A percentile compares a stretch with the other conserved stretches of the same genome.
phyloP scores from a whole-genome alignment of 2,888 invertebrate species.

The Hedya salicella region DNA sequence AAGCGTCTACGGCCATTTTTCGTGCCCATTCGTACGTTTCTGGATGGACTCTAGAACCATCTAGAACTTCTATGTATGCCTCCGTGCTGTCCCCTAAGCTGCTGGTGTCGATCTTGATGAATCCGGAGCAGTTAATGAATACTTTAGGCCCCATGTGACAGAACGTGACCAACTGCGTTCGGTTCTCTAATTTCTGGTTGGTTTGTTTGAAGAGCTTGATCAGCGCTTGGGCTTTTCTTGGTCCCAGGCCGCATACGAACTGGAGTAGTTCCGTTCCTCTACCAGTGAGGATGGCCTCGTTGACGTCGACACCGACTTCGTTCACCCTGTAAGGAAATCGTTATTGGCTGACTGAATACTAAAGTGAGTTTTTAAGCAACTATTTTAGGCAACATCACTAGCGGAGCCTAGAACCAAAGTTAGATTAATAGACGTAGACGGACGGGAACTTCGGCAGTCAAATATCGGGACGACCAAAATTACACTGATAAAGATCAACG shows the following conservation, averaged over 20 bases:
- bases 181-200: slow-evolving; percentile 96
- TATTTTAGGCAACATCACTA: neutral
- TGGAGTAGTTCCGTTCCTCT: slow-evolving; percentile 96
- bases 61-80: slow-evolving; percentile 97
- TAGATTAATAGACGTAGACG: too few species aligned
- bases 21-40: slow-evolving; percentile 99
- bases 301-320: slow-evolving; percentile 99
- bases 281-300: slow-evolving; percentile 94
- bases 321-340: slow-evolving; percentile 88
- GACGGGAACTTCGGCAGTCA: too few species aligned
- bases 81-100: slow-evolving; percentile 97
- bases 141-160: slow-evolving; percentile 99
- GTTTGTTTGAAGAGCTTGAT: slow-evolving; percentile 95
- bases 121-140: slow-evolving; percentile 99
- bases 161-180: slow-evolving; percentile 97
- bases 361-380: neutral
- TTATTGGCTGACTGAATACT: neutral
- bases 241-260: slow-evolving; percentile 98
- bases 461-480: too few species aligned
- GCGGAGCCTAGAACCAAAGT: too few species aligned
- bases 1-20: slow-evolving; percentile 99
- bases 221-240: slow-evolving; percentile 95
- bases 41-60: slow-evolving; percentile 99
- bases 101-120: slow-evolving; percentile 99
- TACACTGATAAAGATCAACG: too few species aligned